Conservation (phyloP, 2,797 vertebrate species). For the Aotus griseimembra region DNA sequence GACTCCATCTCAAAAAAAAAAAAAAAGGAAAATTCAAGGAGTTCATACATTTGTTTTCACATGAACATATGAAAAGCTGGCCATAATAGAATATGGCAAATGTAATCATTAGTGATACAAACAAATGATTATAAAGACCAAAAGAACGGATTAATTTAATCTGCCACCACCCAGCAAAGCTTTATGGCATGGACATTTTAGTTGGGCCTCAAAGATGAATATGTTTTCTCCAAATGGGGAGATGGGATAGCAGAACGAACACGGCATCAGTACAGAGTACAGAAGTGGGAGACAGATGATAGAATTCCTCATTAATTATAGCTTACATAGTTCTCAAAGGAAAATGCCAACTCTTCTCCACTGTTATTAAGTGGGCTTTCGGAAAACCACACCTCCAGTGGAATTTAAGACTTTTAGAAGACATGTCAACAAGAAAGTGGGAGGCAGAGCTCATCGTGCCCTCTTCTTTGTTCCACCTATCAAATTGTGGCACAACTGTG, state of each 20-base stretch:
- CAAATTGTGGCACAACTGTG: not conserved
- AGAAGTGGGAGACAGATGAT: not conserved
- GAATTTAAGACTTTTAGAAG: not conserved
- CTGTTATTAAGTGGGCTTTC: not conserved
- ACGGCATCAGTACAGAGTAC: not conserved
- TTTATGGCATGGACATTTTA: not conserved
- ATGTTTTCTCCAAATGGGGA: not conserved
- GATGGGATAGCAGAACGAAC: not conserved
- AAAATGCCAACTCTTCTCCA: not conserved
- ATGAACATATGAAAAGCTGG: not conserved
- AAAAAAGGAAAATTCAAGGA: not conserved
- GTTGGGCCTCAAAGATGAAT: not conserved
- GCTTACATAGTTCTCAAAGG: not conserved
- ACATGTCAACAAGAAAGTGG: not conserved
- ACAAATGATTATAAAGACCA: not conserved
- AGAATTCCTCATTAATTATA: not conserved
- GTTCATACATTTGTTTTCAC: not conserved
- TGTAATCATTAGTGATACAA: not conserved
- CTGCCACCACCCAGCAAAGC: not conserved
- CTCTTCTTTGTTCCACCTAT: not conserved
- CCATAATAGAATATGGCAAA: not conserved
- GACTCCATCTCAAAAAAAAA: no score
- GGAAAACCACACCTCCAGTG: not conserved
- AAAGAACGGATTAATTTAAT: not conserved
- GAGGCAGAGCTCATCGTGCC: not conserved